Conservation (phyloP, 2,888 invertebrate genomes). For the Drosophila formosana region DNA sequence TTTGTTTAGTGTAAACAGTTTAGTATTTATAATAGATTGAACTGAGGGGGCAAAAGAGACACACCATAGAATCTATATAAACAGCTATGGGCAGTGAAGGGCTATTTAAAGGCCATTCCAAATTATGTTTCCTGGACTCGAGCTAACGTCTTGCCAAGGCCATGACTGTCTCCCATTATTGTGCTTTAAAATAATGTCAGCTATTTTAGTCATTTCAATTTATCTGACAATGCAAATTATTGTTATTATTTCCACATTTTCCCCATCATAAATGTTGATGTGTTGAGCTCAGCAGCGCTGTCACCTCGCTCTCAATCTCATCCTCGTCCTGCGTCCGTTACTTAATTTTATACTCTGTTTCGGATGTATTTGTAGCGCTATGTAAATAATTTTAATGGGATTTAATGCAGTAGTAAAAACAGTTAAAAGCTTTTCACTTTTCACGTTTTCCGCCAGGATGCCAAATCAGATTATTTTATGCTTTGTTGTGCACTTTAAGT, state of each 20-base stretch:
- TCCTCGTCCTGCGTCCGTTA: not conserved
- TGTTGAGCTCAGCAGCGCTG: slow-evolving; percentile 19
- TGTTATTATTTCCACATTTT: slow-evolving; percentile 56
- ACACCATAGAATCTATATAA: too few species aligned
- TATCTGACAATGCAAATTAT: slow-evolving; percentile 69
- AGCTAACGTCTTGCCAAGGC: not conserved
- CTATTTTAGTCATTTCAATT: slow-evolving; percentile 67
- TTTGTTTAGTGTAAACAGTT: too few species aligned
- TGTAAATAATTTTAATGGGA: slow-evolving; percentile 80
- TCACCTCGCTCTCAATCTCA: not conserved
- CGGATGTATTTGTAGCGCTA: slow-evolving; percentile 39
- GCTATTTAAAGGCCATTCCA: not conserved
- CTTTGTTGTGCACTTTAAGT: slow-evolving; percentile 71
- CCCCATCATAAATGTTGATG: slow-evolving; percentile 56
- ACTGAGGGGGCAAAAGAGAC: too few species aligned
- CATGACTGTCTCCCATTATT: not conserved
- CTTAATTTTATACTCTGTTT: slow-evolving; percentile 47
- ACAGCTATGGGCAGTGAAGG: not conserved
- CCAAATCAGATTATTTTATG: slow-evolving; percentile 76
- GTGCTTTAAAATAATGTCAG: slow-evolving; percentile 44
- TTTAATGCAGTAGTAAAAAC: slow-evolving; percentile 78
- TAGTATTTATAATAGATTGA: too few species aligned
- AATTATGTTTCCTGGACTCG: not conserved
- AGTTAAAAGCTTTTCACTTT: slow-evolving; percentile 76
- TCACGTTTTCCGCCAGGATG: slow-evolving; percentile 34